Percentiles rank a stretch among this genome's conserved stretches.
These are phyloP conservation scores for Acanthiza pusilla DNA, from an alignment of 2,797 vertebrate species.

Conservation along the genomic window DNA sequence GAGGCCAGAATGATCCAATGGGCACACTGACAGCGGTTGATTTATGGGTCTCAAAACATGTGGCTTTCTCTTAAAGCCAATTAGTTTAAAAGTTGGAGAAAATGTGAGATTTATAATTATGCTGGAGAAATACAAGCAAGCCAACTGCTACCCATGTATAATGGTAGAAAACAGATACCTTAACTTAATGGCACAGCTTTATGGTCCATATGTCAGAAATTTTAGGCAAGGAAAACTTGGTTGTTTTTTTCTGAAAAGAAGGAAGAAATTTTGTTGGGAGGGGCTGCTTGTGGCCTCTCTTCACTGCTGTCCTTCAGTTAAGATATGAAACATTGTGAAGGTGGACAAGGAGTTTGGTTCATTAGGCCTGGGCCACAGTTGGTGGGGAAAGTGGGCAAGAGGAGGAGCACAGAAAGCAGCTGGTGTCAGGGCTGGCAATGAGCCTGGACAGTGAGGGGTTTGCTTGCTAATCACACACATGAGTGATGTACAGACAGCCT, in stretches of 20 bases:
- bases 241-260: neutral
- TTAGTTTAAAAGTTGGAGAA: neutral
- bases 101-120: neutral
- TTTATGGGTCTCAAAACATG: neutral
- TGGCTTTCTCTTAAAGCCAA: neutral
- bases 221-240: neutral
- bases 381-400: neutral
- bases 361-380: neutral
- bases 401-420: neutral
- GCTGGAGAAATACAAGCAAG: neutral
- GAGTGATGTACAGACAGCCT: accelerated
- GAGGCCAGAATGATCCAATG: neutral
- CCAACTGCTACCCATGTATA: neutral
- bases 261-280: neutral
- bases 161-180: neutral
- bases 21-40: neutral
- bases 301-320: neutral
- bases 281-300: neutral
- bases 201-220: neutral
- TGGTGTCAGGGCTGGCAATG: neutral
- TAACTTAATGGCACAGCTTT: neutral
- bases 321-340: neutral
- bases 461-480: neutral
- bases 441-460: neutral
- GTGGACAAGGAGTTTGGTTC: neutral